Conservation (phyloP, 2,797 vertebrate genomes). For the Coregonus suidteri region DNA sequence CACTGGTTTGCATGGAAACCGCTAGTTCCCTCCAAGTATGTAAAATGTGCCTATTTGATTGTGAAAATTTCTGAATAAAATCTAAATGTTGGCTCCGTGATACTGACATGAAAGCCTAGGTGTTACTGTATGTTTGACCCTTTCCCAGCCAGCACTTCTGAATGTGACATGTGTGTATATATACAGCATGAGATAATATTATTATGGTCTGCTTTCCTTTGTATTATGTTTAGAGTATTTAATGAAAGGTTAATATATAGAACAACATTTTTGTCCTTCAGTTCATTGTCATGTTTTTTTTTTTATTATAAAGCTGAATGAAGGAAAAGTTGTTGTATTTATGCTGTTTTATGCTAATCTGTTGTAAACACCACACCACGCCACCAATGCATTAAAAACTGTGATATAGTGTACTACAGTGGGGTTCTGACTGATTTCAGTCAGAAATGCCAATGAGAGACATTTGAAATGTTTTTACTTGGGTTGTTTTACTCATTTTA, state of each 20-base stretch:
- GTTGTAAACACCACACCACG: slow-evolving; percentile 55
- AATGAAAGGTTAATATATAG: slow-evolving; percentile 63
- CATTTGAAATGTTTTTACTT: slow-evolving; percentile 36
- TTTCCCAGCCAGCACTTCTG: slow-evolving; percentile 51
- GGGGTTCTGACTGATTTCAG: slow-evolving; percentile 58
- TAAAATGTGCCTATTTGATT: no score
- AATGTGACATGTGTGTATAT: slow-evolving; percentile 71
- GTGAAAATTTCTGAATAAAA: no score
- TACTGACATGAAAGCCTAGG: slow-evolving; percentile 45
- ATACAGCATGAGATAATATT: slow-evolving; percentile 68
- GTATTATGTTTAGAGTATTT: slow-evolving; percentile 62
- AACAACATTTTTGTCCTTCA: slow-evolving; percentile 52
- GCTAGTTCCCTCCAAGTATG: slow-evolving; percentile 50
- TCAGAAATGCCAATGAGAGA: slow-evolving; percentile 63
- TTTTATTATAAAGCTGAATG: slow-evolving; percentile 59
- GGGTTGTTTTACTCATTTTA: slow-evolving; percentile 47
- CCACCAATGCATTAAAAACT: slow-evolving; percentile 52
- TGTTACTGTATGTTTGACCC: slow-evolving; percentile 16
- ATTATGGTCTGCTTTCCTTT: slow-evolving; percentile 69
- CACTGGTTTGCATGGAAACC: slow-evolving; percentile 56
- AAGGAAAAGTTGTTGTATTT: slow-evolving; percentile 59
- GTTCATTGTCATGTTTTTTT: slow-evolving; percentile 53
- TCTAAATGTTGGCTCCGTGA: slow-evolving; percentile 29
- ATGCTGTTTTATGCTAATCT: slow-evolving; percentile 65
- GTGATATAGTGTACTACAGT: slow-evolving; percentile 65